Evolutionary conservation across 1,140 invertebrate species (phyloP).

Genomic region (Drosophila yakuba): DNA sequence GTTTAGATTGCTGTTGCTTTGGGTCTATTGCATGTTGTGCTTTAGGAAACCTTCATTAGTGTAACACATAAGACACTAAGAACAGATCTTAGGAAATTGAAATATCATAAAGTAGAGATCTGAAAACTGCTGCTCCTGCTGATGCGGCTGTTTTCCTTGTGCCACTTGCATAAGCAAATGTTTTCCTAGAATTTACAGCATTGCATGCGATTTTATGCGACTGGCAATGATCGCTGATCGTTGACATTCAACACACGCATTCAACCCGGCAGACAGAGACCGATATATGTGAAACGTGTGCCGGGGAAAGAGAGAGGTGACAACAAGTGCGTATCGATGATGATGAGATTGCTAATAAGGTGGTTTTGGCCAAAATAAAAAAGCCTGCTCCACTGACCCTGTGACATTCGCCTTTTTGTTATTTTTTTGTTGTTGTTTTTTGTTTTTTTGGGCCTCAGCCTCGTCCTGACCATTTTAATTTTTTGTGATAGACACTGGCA

Average conservation of each 20-base stretch:
- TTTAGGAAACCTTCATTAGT: too few species aligned
- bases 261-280: not conserved
- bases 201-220: constrained; percentile 60
- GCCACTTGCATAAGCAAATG: constrained; percentile 63
- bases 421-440: constrained; percentile 12
- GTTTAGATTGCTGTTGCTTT: not conserved
- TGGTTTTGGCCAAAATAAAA: constrained; percentile 69
- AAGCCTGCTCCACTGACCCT: constrained; percentile 48
- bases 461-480: constrained; percentile 39
- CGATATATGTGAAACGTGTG: not conserved
- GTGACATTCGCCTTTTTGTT: constrained; percentile 28
- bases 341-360: constrained; percentile 63
- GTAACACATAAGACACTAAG: too few species aligned
- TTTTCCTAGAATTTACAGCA: constrained; percentile 76
- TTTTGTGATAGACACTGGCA: constrained; percentile 22
- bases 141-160: constrained; percentile 57
- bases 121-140: constrained; percentile 10
- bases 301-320: not conserved
- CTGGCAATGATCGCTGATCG: constrained; percentile 66
- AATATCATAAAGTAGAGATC: not conserved
- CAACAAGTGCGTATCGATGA: constrained; percentile 25
- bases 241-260: constrained; percentile 70
- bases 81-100: too few species aligned
- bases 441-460: constrained; percentile 40
- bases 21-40: too few species aligned